Evolutionary conservation across 2,888 invertebrate species (phyloP).

Genomic region (Stegana nigrithorax): DNA sequence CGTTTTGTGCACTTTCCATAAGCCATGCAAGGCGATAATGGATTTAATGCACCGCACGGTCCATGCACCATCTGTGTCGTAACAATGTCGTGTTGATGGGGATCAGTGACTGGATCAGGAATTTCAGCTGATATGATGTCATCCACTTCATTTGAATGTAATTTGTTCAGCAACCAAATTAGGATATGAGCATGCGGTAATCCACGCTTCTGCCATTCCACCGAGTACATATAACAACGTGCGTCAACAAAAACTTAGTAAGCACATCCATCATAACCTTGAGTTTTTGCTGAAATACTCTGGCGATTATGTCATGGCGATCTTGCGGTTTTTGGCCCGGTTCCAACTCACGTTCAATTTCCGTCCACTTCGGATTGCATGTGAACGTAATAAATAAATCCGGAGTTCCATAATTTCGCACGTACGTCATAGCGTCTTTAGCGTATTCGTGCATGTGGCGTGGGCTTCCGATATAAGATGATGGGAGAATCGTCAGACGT

Average conservation of each 20-base stretch:
- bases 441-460: slow-evolving; percentile 38
- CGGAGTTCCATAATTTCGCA: neutral
- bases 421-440: slow-evolving; percentile 34
- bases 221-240: slow-evolving; percentile 14
- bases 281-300: slow-evolving; percentile 34
- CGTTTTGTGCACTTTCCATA: slow-evolving; percentile 32
- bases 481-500: slow-evolving; percentile 29
- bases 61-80: neutral
- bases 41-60: neutral
- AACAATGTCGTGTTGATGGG: no score
- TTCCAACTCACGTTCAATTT: slow-evolving; percentile 27
- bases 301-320: slow-evolving; percentile 38
- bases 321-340: slow-evolving; percentile 45
- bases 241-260: slow-evolving; percentile 30
- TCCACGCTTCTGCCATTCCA: neutral
- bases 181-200: neutral
- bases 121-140: no score
- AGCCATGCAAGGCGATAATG: slow-evolving; percentile 13
- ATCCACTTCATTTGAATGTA: no score
- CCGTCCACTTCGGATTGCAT: slow-evolving; percentile 30
- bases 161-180: neutral
- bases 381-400: neutral
- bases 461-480: slow-evolving; percentile 34
- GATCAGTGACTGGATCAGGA: neutral
- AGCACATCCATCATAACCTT: slow-evolving; percentile 24